phyloP scores from a whole-genome alignment of 2,797 vertebrate genomes.

The Epinephelus malabaricus region DNA sequence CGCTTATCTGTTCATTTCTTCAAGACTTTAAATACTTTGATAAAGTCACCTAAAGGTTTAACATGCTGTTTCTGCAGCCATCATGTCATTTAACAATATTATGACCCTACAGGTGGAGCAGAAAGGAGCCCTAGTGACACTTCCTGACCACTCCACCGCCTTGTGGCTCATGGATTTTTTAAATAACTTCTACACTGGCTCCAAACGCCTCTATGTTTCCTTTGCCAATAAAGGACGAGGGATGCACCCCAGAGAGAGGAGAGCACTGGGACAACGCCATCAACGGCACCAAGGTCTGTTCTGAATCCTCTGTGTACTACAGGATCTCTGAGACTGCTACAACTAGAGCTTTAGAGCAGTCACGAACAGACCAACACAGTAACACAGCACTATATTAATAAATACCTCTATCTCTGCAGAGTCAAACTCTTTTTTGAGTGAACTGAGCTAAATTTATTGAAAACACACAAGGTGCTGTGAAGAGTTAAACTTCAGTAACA shows the following conservation, averaged over 20 bases:
- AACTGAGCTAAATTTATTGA: too few relatives aligned
- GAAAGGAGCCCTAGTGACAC: neutral
- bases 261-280: neutral
- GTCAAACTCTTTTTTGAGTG: neutral
- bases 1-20: neutral
- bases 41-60: neutral
- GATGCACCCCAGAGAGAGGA: neutral
- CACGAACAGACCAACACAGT: neutral
- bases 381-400: neutral
- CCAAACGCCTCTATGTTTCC: neutral
- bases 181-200: neutral
- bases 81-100: neutral
- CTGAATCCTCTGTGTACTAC: neutral
- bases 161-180: neutral
- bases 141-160: neutral
- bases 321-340: neutral
- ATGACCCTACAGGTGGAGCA: neutral
- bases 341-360: neutral
- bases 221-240: too few relatives aligned
- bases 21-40: neutral
- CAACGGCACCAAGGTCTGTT: accelerated
- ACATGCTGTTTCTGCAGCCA: neutral
- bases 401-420: neutral
- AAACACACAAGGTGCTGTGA: neutral
- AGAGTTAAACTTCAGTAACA: neutral